phyloP scores from a whole-genome alignment of 2,113 vertebrate species.

The Chrysemys picta region DNA sequence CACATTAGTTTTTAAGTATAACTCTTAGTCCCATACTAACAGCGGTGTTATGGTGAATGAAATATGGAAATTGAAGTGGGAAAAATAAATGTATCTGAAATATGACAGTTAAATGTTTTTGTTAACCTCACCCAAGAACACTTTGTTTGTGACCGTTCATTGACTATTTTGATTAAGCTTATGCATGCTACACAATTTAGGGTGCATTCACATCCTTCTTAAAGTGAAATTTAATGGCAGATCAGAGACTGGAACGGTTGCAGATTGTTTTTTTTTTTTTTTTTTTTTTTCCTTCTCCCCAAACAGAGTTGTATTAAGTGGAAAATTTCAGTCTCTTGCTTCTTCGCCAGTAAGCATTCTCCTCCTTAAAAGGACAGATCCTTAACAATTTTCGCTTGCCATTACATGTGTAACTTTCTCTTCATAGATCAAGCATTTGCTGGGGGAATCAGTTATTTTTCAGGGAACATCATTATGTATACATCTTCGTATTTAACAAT shows the following conservation, averaged over 20 bases:
- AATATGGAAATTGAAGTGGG: neutral
- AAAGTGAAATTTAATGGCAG: neutral
- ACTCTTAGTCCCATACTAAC: neutral
- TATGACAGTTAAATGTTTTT: neutral
- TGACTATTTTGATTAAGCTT: neutral
- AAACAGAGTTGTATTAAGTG: neutral
- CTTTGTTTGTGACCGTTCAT: neutral
- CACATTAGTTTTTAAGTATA: neutral
- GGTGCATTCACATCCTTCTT: neutral
- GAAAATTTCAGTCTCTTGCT: too few species aligned
- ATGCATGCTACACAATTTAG: neutral
- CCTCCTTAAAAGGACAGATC: neutral
- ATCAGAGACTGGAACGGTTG: neutral
- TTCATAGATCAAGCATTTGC: neutral
- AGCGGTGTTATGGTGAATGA: neutral
- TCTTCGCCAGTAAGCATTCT: neutral
- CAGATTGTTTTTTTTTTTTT: neutral
- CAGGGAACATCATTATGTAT: neutral
- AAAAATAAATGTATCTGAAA: neutral
- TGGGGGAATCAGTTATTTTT: rapidly evolving
- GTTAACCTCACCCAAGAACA: neutral
- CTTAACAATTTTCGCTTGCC: neutral
- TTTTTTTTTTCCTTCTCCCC: neutral
- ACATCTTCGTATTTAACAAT: neutral
- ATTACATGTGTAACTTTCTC: neutral